Percentiles rank a stretch among this genome's conserved stretches.
Evolutionary conservation across 2,113 vertebrate species (phyloP).

Genomic region (Halichoerus grypus): DNA sequence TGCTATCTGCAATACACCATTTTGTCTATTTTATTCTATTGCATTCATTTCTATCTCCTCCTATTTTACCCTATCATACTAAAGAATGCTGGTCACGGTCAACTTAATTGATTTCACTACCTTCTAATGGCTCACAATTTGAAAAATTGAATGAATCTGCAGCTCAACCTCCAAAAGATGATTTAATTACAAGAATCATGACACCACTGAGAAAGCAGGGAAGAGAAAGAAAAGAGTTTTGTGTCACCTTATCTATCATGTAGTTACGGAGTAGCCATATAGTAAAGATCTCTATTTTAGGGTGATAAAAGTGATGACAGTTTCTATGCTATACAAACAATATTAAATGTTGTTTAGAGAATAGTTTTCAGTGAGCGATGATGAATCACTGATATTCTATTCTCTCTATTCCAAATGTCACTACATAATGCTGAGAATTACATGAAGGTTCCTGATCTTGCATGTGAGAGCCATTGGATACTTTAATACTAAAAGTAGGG

Average conservation of each 20-base stretch:
- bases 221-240: neutral
- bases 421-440: neutral
- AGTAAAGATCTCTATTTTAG: neutral
- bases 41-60: neutral
- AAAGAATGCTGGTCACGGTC: neutral
- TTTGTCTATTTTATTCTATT: neutral
- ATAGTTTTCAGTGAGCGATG: neutral
- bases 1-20: neutral
- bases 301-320: neutral
- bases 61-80: neutral
- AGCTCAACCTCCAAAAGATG: neutral
- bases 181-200: neutral
- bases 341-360: neutral
- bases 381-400: neutral
- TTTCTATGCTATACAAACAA: neutral
- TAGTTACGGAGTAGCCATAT: neutral
- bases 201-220: neutral
- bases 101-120: neutral
- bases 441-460: neutral
- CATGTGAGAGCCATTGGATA: neutral
- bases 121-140: conserved; percentile 11
- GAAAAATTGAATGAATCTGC: neutral
- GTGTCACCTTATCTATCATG: neutral
- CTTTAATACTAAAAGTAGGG: neutral
- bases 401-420: neutral